Evolutionary conservation across 2,888 invertebrate genomes (phyloP), one percentile per base, ranked within the genome.

Genomic region (Marronus borbonicus): DNA sequence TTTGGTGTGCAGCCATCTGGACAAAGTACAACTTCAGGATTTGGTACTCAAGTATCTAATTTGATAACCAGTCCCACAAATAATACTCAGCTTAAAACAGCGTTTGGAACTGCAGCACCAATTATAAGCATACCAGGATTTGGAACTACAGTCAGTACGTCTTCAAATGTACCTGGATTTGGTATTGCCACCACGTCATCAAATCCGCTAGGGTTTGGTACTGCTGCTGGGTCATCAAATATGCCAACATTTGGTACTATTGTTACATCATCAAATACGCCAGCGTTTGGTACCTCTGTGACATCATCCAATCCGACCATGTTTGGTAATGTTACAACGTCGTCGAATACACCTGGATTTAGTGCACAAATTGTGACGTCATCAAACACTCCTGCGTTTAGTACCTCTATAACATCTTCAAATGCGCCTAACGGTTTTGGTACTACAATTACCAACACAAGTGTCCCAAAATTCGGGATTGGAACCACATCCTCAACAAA

Each of bases 261-360:
- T 62, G 58, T 69, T 28, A 66, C 78, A 10, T 31, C 76, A 50
- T 17, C 55, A 58, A 58, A 20, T 17, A 24, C 55, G 7, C 55
- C 55, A 8, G 55, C 55, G 49, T 79, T 68, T 31, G 69, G 76
- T 49, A 78, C 78, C 74, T 76, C 76, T 39, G 24, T 14, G 24
- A 12, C 62, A 12, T 62, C 62, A 62, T 28, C 62, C 1, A 62
- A 31, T 14, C 44, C 65, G 24, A 14, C 24, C 24, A 28, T 50
- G 24, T 50, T 50, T 68, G 20, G 24, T 50, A 50, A 28, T 50
- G 65, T 50, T n/a, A 50, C 68, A n/a, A 65, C 79, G 10, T 77
- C 55, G 20, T 17, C 55, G 10, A 58, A 20, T 58, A 79, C 76
- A 20, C 64, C 76, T 24, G 66, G 78, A 60, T 83, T 82, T 80